Evolutionary conservation across 1,140 invertebrate genomes (phyloP).

Genomic region (Delia radicum): DNA sequence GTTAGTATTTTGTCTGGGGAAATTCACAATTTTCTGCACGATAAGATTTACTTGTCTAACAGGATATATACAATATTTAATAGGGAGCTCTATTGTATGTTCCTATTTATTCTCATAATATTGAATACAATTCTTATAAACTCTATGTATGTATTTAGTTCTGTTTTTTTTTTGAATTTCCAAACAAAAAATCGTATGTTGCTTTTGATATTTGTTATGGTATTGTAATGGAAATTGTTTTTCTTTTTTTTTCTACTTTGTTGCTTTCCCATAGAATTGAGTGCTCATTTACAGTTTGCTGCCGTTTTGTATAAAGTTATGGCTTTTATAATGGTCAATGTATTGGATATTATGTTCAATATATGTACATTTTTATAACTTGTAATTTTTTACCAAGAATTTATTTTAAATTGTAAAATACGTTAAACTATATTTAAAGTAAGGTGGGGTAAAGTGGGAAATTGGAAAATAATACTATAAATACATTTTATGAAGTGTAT

Average conservation of each 20-base stretch:
- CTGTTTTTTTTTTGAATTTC: neutral
- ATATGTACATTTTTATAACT: slow-evolving; percentile 7
- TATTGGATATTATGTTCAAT: slow-evolving; percentile 11
- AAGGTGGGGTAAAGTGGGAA: no score
- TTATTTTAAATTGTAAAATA: neutral
- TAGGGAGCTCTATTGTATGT: neutral
- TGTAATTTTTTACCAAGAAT: neutral
- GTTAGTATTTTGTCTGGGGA: slow-evolving; percentile 24
- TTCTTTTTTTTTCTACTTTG: no score
- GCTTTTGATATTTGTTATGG: neutral
- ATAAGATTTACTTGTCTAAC: slow-evolving; percentile 28
- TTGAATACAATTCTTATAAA: neutral
- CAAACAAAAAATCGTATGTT: neutral
- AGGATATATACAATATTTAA: neutral
- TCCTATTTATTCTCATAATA: neutral
- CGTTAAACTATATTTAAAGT: neutral
- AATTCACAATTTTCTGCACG: slow-evolving; percentile 29
- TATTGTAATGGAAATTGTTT: no score
- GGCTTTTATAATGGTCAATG: neutral
- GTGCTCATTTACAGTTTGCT: neutral
- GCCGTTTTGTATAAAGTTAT: neutral
- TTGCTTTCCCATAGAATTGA: neutral
- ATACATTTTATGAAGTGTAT: no score
- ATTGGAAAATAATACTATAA: no score
- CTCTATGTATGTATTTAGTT: neutral